Base-by-base conservation (phyloP, 1,140 invertebrate genomes). In the Lepidurus apus region DNA sequence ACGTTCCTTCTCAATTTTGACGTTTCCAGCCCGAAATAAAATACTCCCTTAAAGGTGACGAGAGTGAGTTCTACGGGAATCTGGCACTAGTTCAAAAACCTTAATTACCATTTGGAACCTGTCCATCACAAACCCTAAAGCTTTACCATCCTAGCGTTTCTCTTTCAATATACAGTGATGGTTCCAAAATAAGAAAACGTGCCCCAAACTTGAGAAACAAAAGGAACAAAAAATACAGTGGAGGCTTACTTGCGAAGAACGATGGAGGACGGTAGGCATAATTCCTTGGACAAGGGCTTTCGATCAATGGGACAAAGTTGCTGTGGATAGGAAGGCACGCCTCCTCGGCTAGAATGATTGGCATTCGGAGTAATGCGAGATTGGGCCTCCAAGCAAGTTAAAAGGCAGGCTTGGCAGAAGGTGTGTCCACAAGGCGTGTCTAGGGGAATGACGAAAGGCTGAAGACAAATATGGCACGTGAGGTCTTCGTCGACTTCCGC, bases 351-450 rank as follows among this genome's bases (percentile, higher is more conserved):
- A 86, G 74, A 85, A 86, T 79, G 81, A 84, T 76, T 83, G 83
- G 53, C 83, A 84, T 53, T 86, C 84, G 17, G 81, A 80, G 10
- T 82, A 82, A 82, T 21, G 53, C 53, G 53, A 65, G 17, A n/a
- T 80, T 86, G 85, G 45, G 86, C 81, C 26, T 81, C 82, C 34
- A 87, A 82, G 82, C 86, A 86, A 82, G 84, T 85, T 75, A 83
- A 83, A 17, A 87, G 80, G 79, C 86, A 87, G 43, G 83, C 80
- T 10, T 85, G 83, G 81, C 87, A 88, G 82, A 87, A 88, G 34
- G 87, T 88, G 80, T 88, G 87, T 77, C 87, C 87, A 81, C 87
- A 88, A 77, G 85, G 85, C 9, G 87, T 87, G 82, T 88, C 87
- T 53, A 83, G 65, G n/a, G 84, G 84, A 24, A 80, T 81, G 42